Conservation (phyloP, 2,888 invertebrate genomes). For the Meteorus colon region DNA sequence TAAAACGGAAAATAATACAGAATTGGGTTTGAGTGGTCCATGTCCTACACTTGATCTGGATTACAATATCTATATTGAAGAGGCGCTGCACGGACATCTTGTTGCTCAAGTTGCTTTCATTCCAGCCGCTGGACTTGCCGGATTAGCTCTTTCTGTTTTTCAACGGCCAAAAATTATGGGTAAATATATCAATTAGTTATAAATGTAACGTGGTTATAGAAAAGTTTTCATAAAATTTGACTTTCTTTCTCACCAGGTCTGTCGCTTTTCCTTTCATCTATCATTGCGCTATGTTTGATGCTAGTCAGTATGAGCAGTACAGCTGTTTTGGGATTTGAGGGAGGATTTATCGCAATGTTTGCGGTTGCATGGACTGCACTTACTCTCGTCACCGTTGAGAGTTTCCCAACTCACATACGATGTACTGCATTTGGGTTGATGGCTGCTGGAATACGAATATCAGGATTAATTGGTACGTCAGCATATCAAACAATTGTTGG, state of each 20-base stretch:
- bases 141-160: conserved; percentile 70
- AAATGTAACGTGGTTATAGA: neutral
- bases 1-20: conserved; percentile 76
- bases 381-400: conserved; percentile 73
- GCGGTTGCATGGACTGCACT: conserved; percentile 74
- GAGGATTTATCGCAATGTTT: conserved; percentile 73
- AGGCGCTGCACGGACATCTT: conserved; percentile 73
- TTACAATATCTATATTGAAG: conserved; percentile 77
- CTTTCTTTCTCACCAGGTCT: conserved; percentile 62
- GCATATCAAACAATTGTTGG: conserved; percentile 72
- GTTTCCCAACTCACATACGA: conserved; percentile 73
- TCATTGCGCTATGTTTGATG: conserved; percentile 72
- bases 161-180: conserved; percentile 73
- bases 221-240: neutral
- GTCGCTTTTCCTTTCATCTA: conserved; percentile 72
- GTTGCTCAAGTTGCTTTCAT: conserved; percentile 73
- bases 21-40: conserved; percentile 71
- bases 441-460: conserved; percentile 71
- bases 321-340: conserved; percentile 73
- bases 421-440: conserved; percentile 73
- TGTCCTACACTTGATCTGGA: conserved; percentile 75
- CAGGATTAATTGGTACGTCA: conserved; percentile 72
- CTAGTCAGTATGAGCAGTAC: conserved; percentile 69
- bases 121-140: conserved; percentile 72
- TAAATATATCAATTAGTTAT: conserved; percentile 50